Evolutionary conservation across 2,113 vertebrate species (phyloP), one percentile per base, ranked within the genome.

Genomic region (Xenopus laevis): DNA sequence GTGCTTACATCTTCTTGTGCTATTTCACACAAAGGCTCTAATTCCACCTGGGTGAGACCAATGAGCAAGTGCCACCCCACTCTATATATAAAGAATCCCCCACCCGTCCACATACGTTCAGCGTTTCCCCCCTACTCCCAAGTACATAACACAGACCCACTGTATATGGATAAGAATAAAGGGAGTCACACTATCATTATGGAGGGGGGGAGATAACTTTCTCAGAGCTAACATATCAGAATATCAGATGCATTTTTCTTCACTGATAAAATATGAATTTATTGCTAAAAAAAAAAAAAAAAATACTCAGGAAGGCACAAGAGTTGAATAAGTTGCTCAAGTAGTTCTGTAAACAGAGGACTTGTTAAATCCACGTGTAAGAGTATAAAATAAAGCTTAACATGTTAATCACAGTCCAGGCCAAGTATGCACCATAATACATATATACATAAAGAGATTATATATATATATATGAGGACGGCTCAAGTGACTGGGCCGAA

Each of bases 301-400:
- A 81, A 87, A 84, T 85, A 80, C 87, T 87, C 87, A 86, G 18
- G 66, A 92, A 92, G 91, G 90, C 90, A 92, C 87, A 86, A 69
- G 86, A 87, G 87, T 92, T 82, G 87, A 84, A 82, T 84, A 86
- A n/a, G 88, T 89, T 92, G 89, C 88, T 92, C 88, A 88, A 90
- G 78, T 81, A 86, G 79, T 87, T 63, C 79, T 92, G 90, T 92
- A 92, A 92, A 92, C 90, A 90, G 83, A 90, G 86, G 86, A 84
- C 59, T 62, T 13, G 82, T 79, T 89, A 81, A 83, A 88, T 83
- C 84, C 88, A 88, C 78, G 89, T 87, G 79, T 78, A 79, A 79
- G 83, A 88, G 84, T 87, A 82, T 86, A 86, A 92, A 87, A 92
- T 82, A 82, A 85, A 79, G 78, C 30, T 68, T 60, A 62, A 40